A percentile compares a stretch with the other conserved stretches of the same genome.
Conservation (phyloP, 1,140 invertebrate genomes). For the Drosophila pandora region DNA sequence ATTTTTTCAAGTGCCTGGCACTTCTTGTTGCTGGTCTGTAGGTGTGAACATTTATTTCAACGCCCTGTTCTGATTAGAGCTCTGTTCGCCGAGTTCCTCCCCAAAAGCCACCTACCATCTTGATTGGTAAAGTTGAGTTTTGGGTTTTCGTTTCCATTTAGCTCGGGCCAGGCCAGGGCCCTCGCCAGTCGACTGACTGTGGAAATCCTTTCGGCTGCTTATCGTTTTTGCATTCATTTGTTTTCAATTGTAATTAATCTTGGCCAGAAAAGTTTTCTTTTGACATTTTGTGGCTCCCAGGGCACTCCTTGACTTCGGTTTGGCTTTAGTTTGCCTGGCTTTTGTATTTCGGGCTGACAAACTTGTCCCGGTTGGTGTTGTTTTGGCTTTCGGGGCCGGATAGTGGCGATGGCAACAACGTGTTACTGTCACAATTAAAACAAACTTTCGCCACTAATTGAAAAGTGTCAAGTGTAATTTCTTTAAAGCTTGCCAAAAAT, state of each 20-base stretch:
- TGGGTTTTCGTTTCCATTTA: slow-evolving; percentile 45
- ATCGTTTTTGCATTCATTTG: slow-evolving; percentile 82
- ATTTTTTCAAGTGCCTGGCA: slow-evolving; percentile 22
- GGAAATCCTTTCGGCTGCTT: slow-evolving; percentile 76
- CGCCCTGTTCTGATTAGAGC: slow-evolving; percentile 45
- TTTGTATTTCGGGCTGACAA: slow-evolving; percentile 48
- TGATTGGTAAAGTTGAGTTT: slow-evolving; percentile 74
- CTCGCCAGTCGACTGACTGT: slow-evolving; percentile 25
- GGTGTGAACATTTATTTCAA: slow-evolving; percentile 77
- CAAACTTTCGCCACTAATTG: slow-evolving; percentile 77
- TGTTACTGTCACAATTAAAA: slow-evolving; percentile 82
- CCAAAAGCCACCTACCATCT: slow-evolving; percentile 41
- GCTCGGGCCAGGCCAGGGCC: background rate
- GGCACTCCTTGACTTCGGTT: slow-evolving; percentile 35
- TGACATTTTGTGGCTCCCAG: slow-evolving; percentile 76
- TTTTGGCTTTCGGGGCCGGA: slow-evolving; percentile 32
- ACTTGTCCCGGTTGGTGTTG: slow-evolving; percentile 56
- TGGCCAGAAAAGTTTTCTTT: slow-evolving; percentile 73
- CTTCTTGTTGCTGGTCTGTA: slow-evolving; percentile 35
- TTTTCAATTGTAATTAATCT: slow-evolving; percentile 83
- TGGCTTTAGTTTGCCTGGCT: slow-evolving; percentile 32
- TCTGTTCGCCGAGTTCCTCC: slow-evolving; percentile 2
- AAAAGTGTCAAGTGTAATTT: slow-evolving; percentile 80
- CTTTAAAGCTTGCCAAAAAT: slow-evolving; percentile 66
- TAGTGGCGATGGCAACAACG: slow-evolving; percentile 43